Evolutionary conservation across 2,797 vertebrate species (phyloP).

Genomic region (Pseudomugil gertrudae): DNA sequence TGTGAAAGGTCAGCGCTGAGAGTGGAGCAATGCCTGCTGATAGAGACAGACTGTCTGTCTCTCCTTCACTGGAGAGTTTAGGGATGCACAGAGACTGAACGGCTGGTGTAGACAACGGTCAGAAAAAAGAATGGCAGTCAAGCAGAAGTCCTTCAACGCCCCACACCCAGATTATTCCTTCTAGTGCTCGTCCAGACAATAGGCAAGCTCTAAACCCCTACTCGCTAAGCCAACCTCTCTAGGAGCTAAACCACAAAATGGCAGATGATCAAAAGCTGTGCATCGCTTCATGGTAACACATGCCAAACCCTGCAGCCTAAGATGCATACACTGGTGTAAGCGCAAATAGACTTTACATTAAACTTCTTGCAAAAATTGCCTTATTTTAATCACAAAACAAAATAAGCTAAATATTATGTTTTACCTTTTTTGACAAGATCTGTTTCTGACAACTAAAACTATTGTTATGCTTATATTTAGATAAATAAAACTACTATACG

Average conservation of each 20-base stretch:
- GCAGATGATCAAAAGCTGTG: constrained; percentile 16
- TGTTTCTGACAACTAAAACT: not conserved
- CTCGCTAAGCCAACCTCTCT: constrained; percentile 3
- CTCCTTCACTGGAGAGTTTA: constrained; percentile 62
- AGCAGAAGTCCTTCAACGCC: constrained; percentile 57
- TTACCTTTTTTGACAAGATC: not conserved
- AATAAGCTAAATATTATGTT: not conserved
- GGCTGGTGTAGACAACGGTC: constrained; percentile 56
- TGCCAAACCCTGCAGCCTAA: not conserved
- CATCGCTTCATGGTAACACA: not conserved
- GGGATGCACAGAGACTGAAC: constrained; percentile 55
- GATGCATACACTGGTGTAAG: not conserved
- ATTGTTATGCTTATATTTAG: not conserved
- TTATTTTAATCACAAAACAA: not conserved
- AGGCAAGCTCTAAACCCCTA: constrained; percentile 21
- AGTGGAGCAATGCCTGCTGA: constrained; percentile 45
- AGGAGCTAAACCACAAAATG: constrained; percentile 2
- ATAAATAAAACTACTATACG: not conserved
- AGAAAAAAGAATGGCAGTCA: constrained; percentile 47
- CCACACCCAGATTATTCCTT: constrained; percentile 20
- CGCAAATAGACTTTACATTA: not conserved
- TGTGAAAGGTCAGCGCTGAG: constrained; percentile 67
- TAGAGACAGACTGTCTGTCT: constrained; percentile 79
- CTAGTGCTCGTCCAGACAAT: constrained; percentile 44
- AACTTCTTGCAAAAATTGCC: not conserved